Evolutionary conservation across 2,797 vertebrate genomes (phyloP).

Genomic region (Staurois parvus): DNA sequence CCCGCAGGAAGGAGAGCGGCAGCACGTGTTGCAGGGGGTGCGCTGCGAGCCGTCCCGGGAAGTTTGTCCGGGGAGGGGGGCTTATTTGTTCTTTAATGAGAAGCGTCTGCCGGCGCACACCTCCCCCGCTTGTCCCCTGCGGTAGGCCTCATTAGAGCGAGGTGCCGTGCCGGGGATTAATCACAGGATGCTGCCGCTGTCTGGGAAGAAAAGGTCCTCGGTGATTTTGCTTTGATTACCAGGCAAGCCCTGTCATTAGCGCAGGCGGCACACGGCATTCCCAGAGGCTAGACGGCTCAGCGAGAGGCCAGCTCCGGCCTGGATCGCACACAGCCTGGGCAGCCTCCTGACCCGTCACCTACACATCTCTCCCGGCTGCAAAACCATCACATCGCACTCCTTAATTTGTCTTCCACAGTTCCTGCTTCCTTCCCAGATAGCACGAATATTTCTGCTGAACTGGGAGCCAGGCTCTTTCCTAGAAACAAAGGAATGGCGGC

Average conservation of each 20-base stretch:
- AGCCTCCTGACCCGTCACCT: conserved; percentile 18
- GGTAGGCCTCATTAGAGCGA: conserved; percentile 61
- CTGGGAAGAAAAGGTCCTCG: conserved; percentile 62
- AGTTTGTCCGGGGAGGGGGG: conserved; percentile 35
- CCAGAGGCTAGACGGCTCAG: conserved; percentile 48
- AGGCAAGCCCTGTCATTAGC: conserved; percentile 62
- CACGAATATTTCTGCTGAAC: not conserved
- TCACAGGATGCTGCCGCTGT: conserved; percentile 59
- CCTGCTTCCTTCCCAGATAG: not conserved
- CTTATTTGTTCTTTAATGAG: conserved; percentile 59
- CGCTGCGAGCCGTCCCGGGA: conserved; percentile 32
- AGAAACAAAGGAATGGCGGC: not conserved
- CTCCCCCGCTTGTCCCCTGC: conserved; percentile 53
- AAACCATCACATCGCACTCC: conserved; percentile 14
- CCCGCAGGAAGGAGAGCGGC: not conserved
- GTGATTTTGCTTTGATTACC: conserved; percentile 62
- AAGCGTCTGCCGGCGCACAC: conserved; percentile 44
- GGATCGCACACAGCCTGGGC: conserved; percentile 32
- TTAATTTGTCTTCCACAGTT: conserved; percentile 10
- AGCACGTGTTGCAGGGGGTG: conserved; percentile 22
- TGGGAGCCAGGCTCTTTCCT: not conserved
- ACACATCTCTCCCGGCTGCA: not conserved
- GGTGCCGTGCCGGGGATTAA: conserved; percentile 61
- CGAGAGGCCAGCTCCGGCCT: conserved; percentile 27
- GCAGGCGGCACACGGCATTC: conserved; percentile 59